Conservation (phyloP, 2,888 invertebrate genomes). For the Carabus problematicus region DNA sequence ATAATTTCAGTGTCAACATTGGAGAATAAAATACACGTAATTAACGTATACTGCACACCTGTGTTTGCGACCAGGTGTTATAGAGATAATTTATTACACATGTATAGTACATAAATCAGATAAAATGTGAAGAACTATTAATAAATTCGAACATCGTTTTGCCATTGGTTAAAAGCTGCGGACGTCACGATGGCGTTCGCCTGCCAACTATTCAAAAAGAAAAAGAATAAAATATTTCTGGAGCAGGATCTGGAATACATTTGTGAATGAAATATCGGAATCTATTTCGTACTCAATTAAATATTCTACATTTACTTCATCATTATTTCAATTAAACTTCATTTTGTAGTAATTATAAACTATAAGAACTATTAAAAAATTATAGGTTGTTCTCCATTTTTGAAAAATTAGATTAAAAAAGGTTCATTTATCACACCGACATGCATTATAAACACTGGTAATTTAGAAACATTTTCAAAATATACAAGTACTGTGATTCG, state of each 20-base stretch:
- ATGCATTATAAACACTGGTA: too few relatives aligned
- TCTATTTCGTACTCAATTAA: slow-evolving; percentile 4
- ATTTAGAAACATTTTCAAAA: too few relatives aligned
- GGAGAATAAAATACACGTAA: too few relatives aligned
- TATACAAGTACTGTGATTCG: too few relatives aligned
- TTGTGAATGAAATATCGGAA: slow-evolving; percentile 37
- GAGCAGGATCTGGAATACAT: slow-evolving; percentile 20
- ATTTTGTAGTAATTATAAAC: too few relatives aligned
- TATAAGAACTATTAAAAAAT: too few relatives aligned
- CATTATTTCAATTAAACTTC: too few relatives aligned
- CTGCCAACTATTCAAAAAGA: slow-evolving; percentile 39
- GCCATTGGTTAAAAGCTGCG: slow-evolving; percentile 30
- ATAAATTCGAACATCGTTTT: slow-evolving; percentile 30
- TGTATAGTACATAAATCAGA: slow-evolving; percentile 27
- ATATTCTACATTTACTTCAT: neutral
- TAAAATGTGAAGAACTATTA: slow-evolving; percentile 39
- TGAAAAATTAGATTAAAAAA: too few relatives aligned
- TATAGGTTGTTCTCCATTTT: too few relatives aligned
- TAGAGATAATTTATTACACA: slow-evolving; percentile 23
- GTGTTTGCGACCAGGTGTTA: slow-evolving; percentile 30
- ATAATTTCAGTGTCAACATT: too few relatives aligned
- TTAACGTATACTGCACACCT: too few relatives aligned
- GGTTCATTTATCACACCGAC: too few relatives aligned
- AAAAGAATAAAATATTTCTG: slow-evolving; percentile 28
- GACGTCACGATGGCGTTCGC: slow-evolving; percentile 30